These are phyloP conservation scores for Shargacucullia verbasci DNA, from an alignment of 2,888 invertebrate species.

Conservation along the genomic window DNA sequence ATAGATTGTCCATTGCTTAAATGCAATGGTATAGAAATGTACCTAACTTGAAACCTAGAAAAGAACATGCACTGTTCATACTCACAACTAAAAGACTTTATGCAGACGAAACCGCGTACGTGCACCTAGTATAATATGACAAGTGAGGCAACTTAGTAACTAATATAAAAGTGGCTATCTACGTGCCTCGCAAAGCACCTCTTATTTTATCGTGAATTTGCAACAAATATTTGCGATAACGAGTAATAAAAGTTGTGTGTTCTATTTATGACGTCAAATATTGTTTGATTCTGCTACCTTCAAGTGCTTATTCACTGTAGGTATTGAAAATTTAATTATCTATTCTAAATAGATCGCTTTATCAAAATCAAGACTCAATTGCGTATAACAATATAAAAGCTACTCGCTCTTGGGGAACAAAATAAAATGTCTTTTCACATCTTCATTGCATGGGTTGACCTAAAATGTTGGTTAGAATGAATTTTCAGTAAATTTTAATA, in stretches of 20 bases:
- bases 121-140: slow-evolving; percentile 14
- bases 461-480: neutral
- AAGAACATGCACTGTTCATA: no score
- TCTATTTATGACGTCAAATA: slow-evolving; percentile 69
- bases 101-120: no score
- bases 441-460: slow-evolving; percentile 7
- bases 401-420: no score
- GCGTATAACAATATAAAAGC: no score
- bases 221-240: slow-evolving; percentile 79
- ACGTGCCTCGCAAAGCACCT: slow-evolving; percentile 70
- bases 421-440: neutral
- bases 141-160: slow-evolving; percentile 61
- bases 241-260: slow-evolving; percentile 74
- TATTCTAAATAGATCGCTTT: neutral
- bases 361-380: neutral
- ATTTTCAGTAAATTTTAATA: no score
- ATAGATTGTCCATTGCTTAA: no score
- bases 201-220: slow-evolving; percentile 78
- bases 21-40: no score
- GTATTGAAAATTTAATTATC: slow-evolving; percentile 14
- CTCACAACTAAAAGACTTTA: no score
- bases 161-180: slow-evolving; percentile 69
- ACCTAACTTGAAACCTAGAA: no score
- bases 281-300: slow-evolving; percentile 38
- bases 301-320: slow-evolving; percentile 25